Evolutionary conservation across 2,113 vertebrate genomes (phyloP), one percentile per base, ranked within the genome.

Genomic region (Gallinago undulata): DNA sequence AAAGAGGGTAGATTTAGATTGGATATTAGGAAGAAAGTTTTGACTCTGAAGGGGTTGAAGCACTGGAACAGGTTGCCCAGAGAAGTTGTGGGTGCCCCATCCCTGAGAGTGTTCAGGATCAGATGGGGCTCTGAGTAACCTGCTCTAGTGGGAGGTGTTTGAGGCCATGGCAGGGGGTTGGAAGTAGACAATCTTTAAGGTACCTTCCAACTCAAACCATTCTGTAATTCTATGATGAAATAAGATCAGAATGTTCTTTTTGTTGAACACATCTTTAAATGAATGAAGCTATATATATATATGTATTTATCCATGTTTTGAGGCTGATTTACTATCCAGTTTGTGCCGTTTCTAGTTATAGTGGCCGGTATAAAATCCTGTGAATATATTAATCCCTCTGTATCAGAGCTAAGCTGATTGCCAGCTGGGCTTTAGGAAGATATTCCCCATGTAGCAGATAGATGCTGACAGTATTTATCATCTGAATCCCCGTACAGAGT

Each of bases 331-430:
- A 30, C 91, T 69, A 23, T 66, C 59, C 50, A 76, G 15, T 83
- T 91, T 91, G 18, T 83, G 55, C 41, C 45, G 73, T 93, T 93
- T 90, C 57, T 88, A 6, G 1, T 83, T 87, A 50, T 22, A 51
- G 11, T 74, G 59, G 9, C 55, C 86, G n/a, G 45, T 77, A 51
- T 27, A 85, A 94, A 94, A 97, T 89, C 73, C 84, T 82, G 56
- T 68, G 77, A 82, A 56, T 91, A 37, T 93, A 96, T 89, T 95
- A 94, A 96, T 96, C 83, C 60, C 47, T 84, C 60, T 92, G 35
- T 94, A 84, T 93, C 37, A 66, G 73, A 95, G 51, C 76, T 95
- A 93, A 96, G 93, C 83, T 96, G 83, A 95, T 96, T 96, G 93
- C 94, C 83, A 78, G 94, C 73, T 81, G 39, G 48, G 60, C 84